These are phyloP conservation scores for Micromesistius poutassou DNA, from an alignment of 2,797 vertebrate genomes.

Conservation along the genomic window DNA sequence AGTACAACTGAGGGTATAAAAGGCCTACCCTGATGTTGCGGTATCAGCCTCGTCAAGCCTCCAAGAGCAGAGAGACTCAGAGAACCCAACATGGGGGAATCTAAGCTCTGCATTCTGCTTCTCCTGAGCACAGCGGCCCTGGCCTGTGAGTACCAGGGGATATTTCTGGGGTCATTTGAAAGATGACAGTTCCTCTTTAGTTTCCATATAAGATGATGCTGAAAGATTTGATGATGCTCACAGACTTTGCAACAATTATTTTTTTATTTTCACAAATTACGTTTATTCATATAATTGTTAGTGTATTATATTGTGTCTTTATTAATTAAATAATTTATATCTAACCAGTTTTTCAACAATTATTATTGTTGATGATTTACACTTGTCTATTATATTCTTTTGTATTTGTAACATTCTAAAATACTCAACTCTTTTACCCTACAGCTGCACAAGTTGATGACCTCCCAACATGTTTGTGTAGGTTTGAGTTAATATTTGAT, in stretches of 20 bases:
- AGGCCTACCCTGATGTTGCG: slow-evolving; percentile 30
- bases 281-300: neutral
- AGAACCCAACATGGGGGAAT: slow-evolving; percentile 82
- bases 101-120: slow-evolving; percentile 79
- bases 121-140: slow-evolving; percentile 64
- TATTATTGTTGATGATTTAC: neutral
- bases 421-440: slow-evolving; percentile 13
- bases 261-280: neutral
- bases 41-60: slow-evolving; percentile 59
- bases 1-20: slow-evolving; percentile 63
- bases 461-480: slow-evolving; percentile 78
- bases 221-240: too few species aligned
- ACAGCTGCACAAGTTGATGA: slow-evolving; percentile 74
- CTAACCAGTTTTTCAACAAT: neutral
- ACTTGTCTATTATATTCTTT: neutral
- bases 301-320: neutral
- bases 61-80: slow-evolving; percentile 60
- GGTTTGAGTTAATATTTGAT: slow-evolving; percentile 44
- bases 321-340: neutral
- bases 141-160: slow-evolving; percentile 77
- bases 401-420: neutral
- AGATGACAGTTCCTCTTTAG: neutral
- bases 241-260: too few species aligned
- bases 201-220: neutral
- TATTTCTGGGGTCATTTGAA: neutral